Evolutionary conservation across 2,113 vertebrate genomes (phyloP), one percentile per base, ranked within the genome.

Genomic region (Athene cunicularia): DNA sequence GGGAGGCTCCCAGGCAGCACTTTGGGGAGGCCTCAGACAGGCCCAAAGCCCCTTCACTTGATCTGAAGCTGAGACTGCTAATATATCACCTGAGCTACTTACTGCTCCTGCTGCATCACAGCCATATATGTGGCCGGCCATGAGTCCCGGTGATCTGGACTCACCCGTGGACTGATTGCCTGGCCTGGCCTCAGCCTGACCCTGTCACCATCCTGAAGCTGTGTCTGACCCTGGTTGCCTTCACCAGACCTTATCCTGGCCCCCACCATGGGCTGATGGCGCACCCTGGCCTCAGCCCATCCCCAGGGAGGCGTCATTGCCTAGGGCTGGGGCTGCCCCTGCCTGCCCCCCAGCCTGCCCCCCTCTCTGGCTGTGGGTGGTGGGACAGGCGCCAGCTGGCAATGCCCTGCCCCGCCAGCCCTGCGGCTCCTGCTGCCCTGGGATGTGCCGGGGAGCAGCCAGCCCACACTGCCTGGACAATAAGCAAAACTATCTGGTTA

Each of bases 61-160:
- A 26, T 11, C 49, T 55, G 55, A 49, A 68, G 15, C 62, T 43
- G 39, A 55, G 47, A 21, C 12, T 75, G 33, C 28, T 18, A 12
- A 7, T 52, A 21, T 14, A 39, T 80, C 33, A 33, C 47, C 28
- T 56, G 63, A 47, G 63, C 18, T 45, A 35, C 17, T n/a, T 55
- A 41, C 1, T 62, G 39, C n/a, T 71, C 55, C 70, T 43, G 47
- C 35, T 62, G 15, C 43, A 17, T 35, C 52, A 24, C 60, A 39
- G 49, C 22, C 32, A 12, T 0, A 0, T 47, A 8, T 21, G n/a
- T 35, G 64, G 9, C 20, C 37, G 6, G 15, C 32, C 21, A 28
- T 24, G 64, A 80, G 59, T 55, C 17, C 23, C 1, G 0, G 35
- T 55, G n/a, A 35, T 43, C 26, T 1, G 3, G 43, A 24, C 12